Base-by-base conservation (phyloP, 2,797 vertebrate genomes). In the Astyanax mexicanus region DNA sequence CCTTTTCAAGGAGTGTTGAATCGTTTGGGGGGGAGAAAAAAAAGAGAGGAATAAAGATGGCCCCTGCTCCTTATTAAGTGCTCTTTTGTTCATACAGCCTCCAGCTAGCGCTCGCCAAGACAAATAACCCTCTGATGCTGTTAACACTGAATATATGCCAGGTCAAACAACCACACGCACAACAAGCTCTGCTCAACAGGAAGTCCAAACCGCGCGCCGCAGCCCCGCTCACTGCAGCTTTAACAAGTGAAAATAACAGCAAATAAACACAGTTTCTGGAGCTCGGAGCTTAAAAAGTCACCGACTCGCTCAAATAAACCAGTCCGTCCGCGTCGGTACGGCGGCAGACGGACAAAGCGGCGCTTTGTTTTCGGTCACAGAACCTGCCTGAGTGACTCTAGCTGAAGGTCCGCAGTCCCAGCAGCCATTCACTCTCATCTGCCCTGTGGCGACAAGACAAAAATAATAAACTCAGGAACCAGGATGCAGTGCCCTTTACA, bases 1-100 rank as follows among this genome's bases (percentile, higher is more conserved):
- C n/a, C n/a, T 17, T 58, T 12, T 90, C 88, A 85, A 91, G 83
- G 83, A 88, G 85, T 86, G 85, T 90, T 89, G 89, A 91, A 90
- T 90, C 87, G 87, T 90, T 92, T 90, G 87, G 86, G 29, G 29
- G 29, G n/a, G 32, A n/a, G n/a, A n/a, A 90, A 55, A 15, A 29
- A 29, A 54, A 17, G 7, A 29, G 1, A 32, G 3, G 13, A 32
- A 60, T 35, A 60, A n/a, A 17, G 82, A 90, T 91, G 89, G 92
- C 90, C 91, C 90, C 90, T 88, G 88, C 90, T 91, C 89, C 88
- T 90, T 86, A 91, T 93, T 91, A 92, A 93, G 91, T 91, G 89
- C 86, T 92, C 90, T 90, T 88, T 85, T 79, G 55, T 75, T 88
- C 44, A 19, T 81, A 70, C 81, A 78, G 88, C 90, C 89, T 2